A percentile compares a stretch with the other conserved stretches of the same genome.
These are phyloP conservation scores for Sclerurus mexicanus DNA, from an alignment of 2,113 vertebrate genomes.

Conservation along the genomic window DNA sequence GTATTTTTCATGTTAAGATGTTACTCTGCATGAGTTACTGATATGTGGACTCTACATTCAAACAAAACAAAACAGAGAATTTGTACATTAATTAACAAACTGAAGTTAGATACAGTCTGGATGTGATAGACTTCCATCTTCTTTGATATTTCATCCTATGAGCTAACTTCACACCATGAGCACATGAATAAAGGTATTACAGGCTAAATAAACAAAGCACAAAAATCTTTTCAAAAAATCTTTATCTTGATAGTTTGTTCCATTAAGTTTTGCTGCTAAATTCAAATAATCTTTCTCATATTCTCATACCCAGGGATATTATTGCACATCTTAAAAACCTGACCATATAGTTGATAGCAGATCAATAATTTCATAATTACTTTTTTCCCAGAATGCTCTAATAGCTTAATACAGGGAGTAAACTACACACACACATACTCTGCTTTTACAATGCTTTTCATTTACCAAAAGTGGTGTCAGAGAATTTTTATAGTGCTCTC, in stretches of 20 bases:
- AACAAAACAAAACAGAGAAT: not conserved
- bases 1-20: not conserved
- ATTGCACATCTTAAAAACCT: not conserved
- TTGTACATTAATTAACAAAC: not conserved
- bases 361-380: slow-evolving; percentile 22
- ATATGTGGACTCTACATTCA: not conserved
- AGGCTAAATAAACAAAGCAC: not conserved
- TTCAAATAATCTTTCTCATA: not conserved
- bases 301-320: not conserved
- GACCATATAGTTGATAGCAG: not conserved
- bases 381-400: not conserved
- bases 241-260: not conserved
- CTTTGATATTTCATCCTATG: not conserved
- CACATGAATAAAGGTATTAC: not conserved
- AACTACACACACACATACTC: not conserved
- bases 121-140: not conserved
- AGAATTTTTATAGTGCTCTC: slow-evolving; percentile 27
- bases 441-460: not conserved
- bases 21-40: not conserved
- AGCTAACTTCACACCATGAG: not conserved
- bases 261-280: not conserved
- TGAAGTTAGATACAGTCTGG: not conserved
- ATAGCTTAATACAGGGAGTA: not conserved
- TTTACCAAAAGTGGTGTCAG: not conserved
- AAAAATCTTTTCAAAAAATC: not conserved